A percentile compares a stretch with the other conserved stretches of the same genome.
Evolutionary conservation across 2,888 invertebrate species (phyloP).

Genomic region (Nowickia ferox): DNA sequence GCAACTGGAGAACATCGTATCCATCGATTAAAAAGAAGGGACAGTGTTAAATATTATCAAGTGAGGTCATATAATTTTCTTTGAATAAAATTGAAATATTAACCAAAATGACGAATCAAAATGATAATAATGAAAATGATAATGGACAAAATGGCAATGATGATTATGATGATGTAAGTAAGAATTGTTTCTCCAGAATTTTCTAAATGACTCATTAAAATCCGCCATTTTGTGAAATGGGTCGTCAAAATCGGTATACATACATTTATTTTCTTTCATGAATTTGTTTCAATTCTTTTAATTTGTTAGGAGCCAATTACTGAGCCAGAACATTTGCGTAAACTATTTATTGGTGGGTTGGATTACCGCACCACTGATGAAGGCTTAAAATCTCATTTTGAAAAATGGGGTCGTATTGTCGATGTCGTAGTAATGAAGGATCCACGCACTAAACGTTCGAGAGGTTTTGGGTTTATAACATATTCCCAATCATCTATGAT

Average conservation of each 20-base stretch:
- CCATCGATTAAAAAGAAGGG: too few relatives aligned
- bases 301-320: conserved; percentile 77
- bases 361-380: conserved; percentile 97
- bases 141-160: conserved; percentile 69
- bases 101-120: conserved; percentile 49
- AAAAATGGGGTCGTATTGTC: conserved; percentile 98
- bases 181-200: conserved; percentile 44
- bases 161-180: conserved; percentile 73
- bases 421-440: conserved; percentile 99
- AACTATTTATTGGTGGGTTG: conserved; percentile 97
- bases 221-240: conserved; percentile 68
- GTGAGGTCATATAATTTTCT: not conserved
- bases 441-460: conserved; percentile 95
- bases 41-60: not conserved
- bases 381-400: conserved; percentile 95
- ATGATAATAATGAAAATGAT: conserved; percentile 71
- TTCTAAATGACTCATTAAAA: conserved; percentile 18
- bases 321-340: conserved; percentile 90
- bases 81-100: not conserved
- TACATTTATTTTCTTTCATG: conserved; percentile 11
- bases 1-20: conserved; percentile 16
- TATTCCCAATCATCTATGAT: conserved; percentile 97
- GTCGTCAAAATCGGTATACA: conserved; percentile 51
- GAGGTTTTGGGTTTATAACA: conserved; percentile 99
- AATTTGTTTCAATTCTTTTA: conserved; percentile 9